These are phyloP conservation scores for Chymomyza procnemis DNA, from an alignment of 2,888 invertebrate genomes.

Conservation along the genomic window DNA sequence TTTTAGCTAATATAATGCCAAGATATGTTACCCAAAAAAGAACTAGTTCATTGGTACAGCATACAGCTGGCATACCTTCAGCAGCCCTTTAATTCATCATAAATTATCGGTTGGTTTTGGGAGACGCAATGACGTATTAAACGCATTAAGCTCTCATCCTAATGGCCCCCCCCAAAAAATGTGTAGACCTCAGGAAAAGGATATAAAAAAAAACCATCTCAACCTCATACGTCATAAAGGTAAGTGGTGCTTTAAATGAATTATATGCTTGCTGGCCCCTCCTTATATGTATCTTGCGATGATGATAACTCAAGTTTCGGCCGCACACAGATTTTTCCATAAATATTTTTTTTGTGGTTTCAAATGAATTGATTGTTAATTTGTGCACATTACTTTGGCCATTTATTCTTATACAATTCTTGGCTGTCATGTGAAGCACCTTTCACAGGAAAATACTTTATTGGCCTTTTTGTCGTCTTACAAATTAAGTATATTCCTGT, in stretches of 20 bases:
- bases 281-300: constrained; percentile 11
- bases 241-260: constrained; percentile 72
- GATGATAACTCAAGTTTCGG: constrained; percentile 23
- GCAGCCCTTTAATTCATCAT: constrained; percentile 46
- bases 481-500: no score
- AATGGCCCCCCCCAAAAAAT: constrained; percentile 47
- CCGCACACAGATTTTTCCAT: constrained; percentile 30
- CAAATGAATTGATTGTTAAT: constrained; percentile 51
- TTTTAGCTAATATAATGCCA: no score
- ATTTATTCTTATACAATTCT: constrained; percentile 22
- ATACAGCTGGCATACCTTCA: not conserved
- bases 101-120: constrained; percentile 46
- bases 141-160: constrained; percentile 65
- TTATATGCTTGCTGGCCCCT: constrained; percentile 55
- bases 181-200: not conserved
- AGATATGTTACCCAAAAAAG: not conserved
- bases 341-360: constrained; percentile 16
- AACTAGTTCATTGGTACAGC: not conserved
- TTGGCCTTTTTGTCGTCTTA: no score
- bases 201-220: not conserved
- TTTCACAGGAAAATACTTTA: not conserved
- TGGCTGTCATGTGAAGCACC: not conserved
- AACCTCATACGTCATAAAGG: constrained; percentile 54
- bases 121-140: constrained; percentile 60
- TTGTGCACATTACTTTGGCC: constrained; percentile 45